Base-by-base conservation (phyloP, 2,113 vertebrate genomes). In the Erythrolamprus reginae region DNA sequence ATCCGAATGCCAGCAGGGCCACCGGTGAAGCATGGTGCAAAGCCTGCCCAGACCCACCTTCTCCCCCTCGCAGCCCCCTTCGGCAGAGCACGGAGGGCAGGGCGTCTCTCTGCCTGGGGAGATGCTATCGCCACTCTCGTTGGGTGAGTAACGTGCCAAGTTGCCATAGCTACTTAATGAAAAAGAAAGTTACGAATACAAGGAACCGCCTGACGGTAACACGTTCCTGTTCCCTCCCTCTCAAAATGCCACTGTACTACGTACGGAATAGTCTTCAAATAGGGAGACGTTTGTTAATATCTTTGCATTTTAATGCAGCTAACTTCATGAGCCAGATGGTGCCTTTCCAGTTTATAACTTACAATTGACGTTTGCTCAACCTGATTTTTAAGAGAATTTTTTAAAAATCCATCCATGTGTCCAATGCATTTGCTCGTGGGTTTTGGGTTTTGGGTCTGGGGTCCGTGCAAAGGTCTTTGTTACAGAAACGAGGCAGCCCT, bases 311-410 rank as follows among this genome's bases (percentile, higher is more conserved):
- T 28, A 5, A 47, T 86, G 88, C 52, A 93, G 94, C 92, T 45
- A 94, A 53, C 94, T 96, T 95, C 95, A 52, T 93, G 92, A 96
- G 93, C 90, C 97, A 97, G 97, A 96, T 96, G 96, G 97, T 96
- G 96, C 93, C 96, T 97, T 97, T 95, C 96, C 96, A 91, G 96
- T 96, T 97, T 96, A 96, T 95, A 97, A 95, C 96, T 90, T 91
- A 97, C 96, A 96, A 96, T 96, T 96, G 93, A 96, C 96, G 96
- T 97, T 97, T 97, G 96, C 95, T 95, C 95, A 96, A 95, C 94
- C 96, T 94, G 94, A 95, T 95, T 96, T 96, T 95, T 97, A 93
- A 90, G n/a, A 42, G 51, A 15, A 17, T 52, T 52, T 52, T 52
- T 52, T 52, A 15, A 15, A 52, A 52, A 58, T 50, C 5, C 0